Percentiles rank a stretch among this genome's conserved stretches.
These are phyloP conservation scores for Puntigrus tetrazona DNA, from an alignment of 2,113 vertebrate species.

Conservation along the genomic window DNA sequence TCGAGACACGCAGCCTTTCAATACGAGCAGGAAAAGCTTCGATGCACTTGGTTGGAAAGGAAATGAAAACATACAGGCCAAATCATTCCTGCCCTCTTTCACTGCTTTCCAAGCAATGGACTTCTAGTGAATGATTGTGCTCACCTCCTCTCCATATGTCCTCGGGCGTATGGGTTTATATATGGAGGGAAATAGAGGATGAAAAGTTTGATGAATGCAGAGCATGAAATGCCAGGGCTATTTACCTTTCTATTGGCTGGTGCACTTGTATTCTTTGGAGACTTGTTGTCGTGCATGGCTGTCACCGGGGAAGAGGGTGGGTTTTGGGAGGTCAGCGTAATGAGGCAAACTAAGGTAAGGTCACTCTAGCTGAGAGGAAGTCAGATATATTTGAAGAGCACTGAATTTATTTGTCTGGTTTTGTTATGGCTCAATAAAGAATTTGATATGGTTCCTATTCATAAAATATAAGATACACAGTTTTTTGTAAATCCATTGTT, in stretches of 20 bases:
- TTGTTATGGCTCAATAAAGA: neutral
- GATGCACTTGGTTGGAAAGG: constrained; percentile 24
- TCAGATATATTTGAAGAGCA: neutral
- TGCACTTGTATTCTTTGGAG: constrained; percentile 9
- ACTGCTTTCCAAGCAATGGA: constrained; percentile 60
- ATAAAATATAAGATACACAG: neutral
- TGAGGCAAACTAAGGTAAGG: neutral
- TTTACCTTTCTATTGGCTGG: constrained; percentile 53
- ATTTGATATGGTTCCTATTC: neutral
- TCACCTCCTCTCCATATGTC: constrained; percentile 59
- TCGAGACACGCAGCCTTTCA: neutral
- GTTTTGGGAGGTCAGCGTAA: neutral
- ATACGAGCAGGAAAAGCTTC: neutral
- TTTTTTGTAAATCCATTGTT: neutral
- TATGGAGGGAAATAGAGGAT: constrained; percentile 62
- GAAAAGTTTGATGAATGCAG: constrained; percentile 66
- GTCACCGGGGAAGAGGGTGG: neutral
- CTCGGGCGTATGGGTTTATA: constrained; percentile 58
- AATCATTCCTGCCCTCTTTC: constrained; percentile 61
- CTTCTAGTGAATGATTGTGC: constrained; percentile 67
- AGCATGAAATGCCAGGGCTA: constrained; percentile 56
- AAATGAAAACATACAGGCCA: constrained; percentile 66
- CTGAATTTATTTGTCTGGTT: neutral
- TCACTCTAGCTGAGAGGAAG: neutral
- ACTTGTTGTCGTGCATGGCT: neutral